phyloP scores from a whole-genome alignment of 2,797 vertebrate species.

The Aeoliscus strigatus region DNA sequence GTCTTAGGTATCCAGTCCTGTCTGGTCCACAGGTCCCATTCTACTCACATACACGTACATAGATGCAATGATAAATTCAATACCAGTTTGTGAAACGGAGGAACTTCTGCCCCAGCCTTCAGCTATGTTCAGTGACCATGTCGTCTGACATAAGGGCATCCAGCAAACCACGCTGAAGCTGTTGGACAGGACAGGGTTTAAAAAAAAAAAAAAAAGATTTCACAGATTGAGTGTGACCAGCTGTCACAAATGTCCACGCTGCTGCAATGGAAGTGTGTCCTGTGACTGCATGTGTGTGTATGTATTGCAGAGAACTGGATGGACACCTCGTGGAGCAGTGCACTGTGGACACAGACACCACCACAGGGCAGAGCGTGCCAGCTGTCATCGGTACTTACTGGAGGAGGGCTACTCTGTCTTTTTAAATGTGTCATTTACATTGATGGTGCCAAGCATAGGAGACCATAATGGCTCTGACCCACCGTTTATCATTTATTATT shows the following conservation, averaged over 20 bases:
- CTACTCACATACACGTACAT: no score
- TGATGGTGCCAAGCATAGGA: background rate
- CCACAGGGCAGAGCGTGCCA: slow-evolving; percentile 85
- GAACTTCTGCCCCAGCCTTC: no score
- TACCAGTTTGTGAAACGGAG: background rate
- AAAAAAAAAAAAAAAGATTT: no score
- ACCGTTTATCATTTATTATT: slow-evolving; percentile 25
- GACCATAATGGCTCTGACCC: slow-evolving; percentile 5
- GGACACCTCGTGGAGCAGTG: slow-evolving; percentile 87
- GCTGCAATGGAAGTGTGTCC: background rate
- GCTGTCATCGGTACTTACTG: slow-evolving; percentile 80
- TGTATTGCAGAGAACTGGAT: slow-evolving; percentile 81
- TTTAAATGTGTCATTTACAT: slow-evolving; percentile 9
- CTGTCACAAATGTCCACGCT: no score
- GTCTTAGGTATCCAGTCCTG: no score
- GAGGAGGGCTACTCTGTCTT: background rate
- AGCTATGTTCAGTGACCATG: no score
- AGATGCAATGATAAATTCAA: no score
- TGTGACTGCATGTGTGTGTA: slow-evolving; percentile 4
- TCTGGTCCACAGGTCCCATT: no score
- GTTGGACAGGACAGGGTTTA: no score
- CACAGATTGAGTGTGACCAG: no score
- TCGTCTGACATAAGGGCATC: no score
- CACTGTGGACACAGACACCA: slow-evolving; percentile 85
- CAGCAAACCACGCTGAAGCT: no score